phyloP scores from a whole-genome alignment of 2,888 invertebrate species.

The Caenorhabditis macrosperma region DNA sequence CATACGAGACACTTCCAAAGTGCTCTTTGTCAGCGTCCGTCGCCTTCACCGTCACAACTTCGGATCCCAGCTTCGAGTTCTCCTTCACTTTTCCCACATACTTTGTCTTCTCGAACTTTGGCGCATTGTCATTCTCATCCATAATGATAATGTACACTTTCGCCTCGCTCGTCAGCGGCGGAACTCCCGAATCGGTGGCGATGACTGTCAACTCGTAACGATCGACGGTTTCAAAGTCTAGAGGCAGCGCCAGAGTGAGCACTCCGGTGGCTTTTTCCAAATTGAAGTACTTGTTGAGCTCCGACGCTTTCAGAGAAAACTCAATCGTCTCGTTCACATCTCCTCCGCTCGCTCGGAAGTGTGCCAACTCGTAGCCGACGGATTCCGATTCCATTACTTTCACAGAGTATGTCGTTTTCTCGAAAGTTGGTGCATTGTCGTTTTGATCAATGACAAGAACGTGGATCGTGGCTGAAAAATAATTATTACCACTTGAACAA shows the following conservation, averaged over 20 bases:
- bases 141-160: slow-evolving; percentile 70
- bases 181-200: slow-evolving; percentile 88
- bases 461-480: slow-evolving; percentile 61
- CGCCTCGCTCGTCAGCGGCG: slow-evolving; percentile 68
- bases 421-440: slow-evolving; percentile 81
- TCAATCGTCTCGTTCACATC: slow-evolving; percentile 81
- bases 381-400: slow-evolving; percentile 68
- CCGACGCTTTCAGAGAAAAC: slow-evolving; percentile 57
- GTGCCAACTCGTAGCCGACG: slow-evolving; percentile 68
- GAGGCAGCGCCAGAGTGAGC: slow-evolving; percentile 48
- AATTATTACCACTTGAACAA: too few species aligned
- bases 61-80: slow-evolving; percentile 69
- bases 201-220: slow-evolving; percentile 88
- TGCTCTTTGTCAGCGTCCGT: slow-evolving; percentile 90
- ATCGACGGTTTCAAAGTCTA: slow-evolving; percentile 86
- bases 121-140: slow-evolving; percentile 78
- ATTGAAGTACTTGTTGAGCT: slow-evolving; percentile 52
- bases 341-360: slow-evolving; percentile 82
- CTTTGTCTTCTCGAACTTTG: slow-evolving; percentile 67
- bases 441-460: slow-evolving; percentile 80
- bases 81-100: slow-evolving; percentile 72
- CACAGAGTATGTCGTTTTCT: slow-evolving; percentile 70
- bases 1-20: slow-evolving; percentile 88
- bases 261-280: slow-evolving; percentile 55
- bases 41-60: slow-evolving; percentile 84